phyloP scores from a whole-genome alignment of 2,888 invertebrate species.

The Phania funesta region DNA sequence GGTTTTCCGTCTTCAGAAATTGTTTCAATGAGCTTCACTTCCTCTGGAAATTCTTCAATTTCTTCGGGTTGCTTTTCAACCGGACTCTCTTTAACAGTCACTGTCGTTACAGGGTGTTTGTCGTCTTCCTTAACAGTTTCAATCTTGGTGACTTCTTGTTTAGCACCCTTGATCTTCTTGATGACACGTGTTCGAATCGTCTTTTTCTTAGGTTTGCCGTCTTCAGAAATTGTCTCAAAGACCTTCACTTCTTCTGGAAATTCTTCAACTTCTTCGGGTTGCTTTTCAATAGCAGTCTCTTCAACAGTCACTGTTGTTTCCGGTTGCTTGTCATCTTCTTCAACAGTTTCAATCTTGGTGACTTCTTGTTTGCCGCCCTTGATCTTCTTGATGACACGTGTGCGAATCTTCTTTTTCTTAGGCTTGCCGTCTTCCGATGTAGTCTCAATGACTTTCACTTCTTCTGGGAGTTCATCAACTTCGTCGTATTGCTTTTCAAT shows the following conservation, averaged over 20 bases:
- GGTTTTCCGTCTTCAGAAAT: conserved; percentile 73
- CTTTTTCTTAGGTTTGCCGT: conserved; percentile 73
- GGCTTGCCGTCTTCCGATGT: conserved; percentile 75
- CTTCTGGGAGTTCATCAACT: conserved; percentile 1
- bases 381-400: conserved; percentile 75
- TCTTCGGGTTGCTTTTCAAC: not conserved
- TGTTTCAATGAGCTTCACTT: conserved; percentile 70
- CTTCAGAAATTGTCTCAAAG: conserved; percentile 72
- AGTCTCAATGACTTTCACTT: conserved; percentile 7
- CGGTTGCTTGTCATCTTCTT: conserved; percentile 74
- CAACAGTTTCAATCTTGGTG: conserved; percentile 76
- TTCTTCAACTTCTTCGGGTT: not conserved
- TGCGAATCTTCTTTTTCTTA: conserved; percentile 73
- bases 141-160: conserved; percentile 76
- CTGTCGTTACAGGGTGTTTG: conserved; percentile 22
- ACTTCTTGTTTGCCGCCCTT: conserved; percentile 76
- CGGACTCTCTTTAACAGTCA: not conserved
- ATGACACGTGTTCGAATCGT: conserved; percentile 73
- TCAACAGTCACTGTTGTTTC: conserved; percentile 70
- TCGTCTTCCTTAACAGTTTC: conserved; percentile 69
- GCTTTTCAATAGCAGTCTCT: not conserved
- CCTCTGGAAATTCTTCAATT: conserved; percentile 29
- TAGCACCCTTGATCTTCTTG: conserved; percentile 69
- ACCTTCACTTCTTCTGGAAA: conserved; percentile 61
- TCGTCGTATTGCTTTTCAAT: not conserved